Conservation (phyloP, 2,888 invertebrate genomes). For the Caenorhabditis sp. region DNA sequence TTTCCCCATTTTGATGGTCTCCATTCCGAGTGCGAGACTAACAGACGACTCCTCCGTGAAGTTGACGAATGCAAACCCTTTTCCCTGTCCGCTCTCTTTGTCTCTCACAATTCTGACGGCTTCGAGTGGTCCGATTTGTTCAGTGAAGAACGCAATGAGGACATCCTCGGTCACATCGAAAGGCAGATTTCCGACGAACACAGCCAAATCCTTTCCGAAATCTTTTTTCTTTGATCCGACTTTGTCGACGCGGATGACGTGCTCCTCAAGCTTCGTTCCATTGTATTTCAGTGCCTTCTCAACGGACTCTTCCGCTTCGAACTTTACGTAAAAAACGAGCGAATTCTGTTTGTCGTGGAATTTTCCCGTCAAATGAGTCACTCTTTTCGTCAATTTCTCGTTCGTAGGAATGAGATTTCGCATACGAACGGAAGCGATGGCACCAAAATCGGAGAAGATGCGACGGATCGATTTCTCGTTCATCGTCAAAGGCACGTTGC, state of each 20-base stretch:
- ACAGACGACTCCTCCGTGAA: constrained; percentile 60
- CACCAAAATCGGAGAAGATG: constrained; percentile 58
- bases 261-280: constrained; percentile 57
- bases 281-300: constrained; percentile 61
- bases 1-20: constrained; percentile 56
- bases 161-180: constrained; percentile 55
- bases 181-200: constrained; percentile 63
- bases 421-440: constrained; percentile 57
- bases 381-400: constrained; percentile 56
- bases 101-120: constrained; percentile 58
- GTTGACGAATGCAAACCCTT: constrained; percentile 64
- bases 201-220: constrained; percentile 55
- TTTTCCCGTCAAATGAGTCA: constrained; percentile 57
- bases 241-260: constrained; percentile 58
- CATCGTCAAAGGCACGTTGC: constrained; percentile 61
- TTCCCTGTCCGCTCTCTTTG: constrained; percentile 54
- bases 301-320: constrained; percentile 45
- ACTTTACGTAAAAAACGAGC: constrained; percentile 62
- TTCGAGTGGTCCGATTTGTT: constrained; percentile 58
- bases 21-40: constrained; percentile 58
- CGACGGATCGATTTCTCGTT: constrained; percentile 55
- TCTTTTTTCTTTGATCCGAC: constrained; percentile 50
- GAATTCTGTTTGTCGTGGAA: constrained; percentile 60
- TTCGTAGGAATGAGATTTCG: constrained; percentile 59
- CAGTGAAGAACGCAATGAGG: constrained; percentile 46